Percentiles rank a stretch among this genome's conserved stretches.
phyloP scores from a whole-genome alignment of 2,888 invertebrate species.

The Sericinus montela region DNA sequence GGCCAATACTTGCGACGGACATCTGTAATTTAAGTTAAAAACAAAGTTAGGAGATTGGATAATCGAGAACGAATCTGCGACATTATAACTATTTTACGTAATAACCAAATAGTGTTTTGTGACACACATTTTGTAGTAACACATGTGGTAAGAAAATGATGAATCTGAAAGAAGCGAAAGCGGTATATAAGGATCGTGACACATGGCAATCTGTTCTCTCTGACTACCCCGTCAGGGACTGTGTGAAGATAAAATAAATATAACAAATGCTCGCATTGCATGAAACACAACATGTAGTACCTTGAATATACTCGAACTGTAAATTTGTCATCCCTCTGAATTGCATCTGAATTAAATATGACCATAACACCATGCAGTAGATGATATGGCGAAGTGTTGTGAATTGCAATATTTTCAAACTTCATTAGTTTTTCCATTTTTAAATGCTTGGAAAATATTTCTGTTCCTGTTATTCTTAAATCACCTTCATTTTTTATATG shows the following conservation, averaged over 20 bases:
- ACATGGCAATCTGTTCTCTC: too few species aligned
- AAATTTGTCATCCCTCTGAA: conserved; percentile 18
- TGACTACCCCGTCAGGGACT: too few species aligned
- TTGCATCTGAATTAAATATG: conserved; percentile 28
- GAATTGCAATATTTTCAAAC: conserved; percentile 37
- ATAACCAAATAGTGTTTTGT: too few species aligned
- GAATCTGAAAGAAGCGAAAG: too few species aligned
- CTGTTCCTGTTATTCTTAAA: conserved; percentile 25
- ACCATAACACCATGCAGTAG: conserved; percentile 52
- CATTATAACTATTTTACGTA: too few species aligned
- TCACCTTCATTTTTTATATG: conserved; percentile 33
- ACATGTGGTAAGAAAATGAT: too few species aligned
- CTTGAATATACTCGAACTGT: conserved; percentile 45
- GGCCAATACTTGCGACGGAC: conserved; percentile 46
- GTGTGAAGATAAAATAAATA: too few species aligned
- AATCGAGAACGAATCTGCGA: conserved; percentile 2
- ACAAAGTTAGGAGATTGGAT: not conserved
- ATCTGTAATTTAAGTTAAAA: conserved; percentile 43
- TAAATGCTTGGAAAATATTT: conserved; percentile 43
- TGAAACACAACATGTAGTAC: conserved; percentile 29
- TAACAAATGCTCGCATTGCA: too few species aligned
- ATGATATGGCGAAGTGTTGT: conserved; percentile 51
- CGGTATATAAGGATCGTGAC: too few species aligned
- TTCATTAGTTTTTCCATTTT: conserved; percentile 41
- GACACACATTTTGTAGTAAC: too few species aligned